These are phyloP conservation scores for Thalassarche chlororhynchos DNA, from an alignment of 2,113 vertebrate species.

Conservation along the genomic window DNA sequence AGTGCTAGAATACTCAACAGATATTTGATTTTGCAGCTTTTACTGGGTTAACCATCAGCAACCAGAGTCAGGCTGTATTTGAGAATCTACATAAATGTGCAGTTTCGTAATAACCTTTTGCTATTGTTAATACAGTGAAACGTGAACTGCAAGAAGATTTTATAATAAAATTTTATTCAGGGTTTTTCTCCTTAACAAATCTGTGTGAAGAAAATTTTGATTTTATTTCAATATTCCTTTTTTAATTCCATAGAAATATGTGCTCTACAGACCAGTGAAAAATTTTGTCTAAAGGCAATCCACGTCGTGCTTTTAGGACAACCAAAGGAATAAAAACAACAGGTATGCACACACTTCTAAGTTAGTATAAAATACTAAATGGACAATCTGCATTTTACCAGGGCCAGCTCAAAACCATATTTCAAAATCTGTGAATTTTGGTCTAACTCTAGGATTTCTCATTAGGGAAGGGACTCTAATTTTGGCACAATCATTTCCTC, in stretches of 20 bases:
- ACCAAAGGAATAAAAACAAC: background rate
- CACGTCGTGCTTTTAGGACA: background rate
- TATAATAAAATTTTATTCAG: background rate
- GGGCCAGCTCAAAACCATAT: background rate
- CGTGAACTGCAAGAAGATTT: background rate
- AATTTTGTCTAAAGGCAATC: background rate
- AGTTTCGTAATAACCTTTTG: background rate
- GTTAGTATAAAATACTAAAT: background rate
- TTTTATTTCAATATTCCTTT: background rate
- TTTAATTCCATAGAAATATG: background rate
- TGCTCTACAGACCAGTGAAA: background rate
- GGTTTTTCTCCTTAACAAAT: background rate
- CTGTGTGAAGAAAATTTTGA: background rate
- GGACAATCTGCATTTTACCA: background rate
- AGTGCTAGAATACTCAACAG: background rate
- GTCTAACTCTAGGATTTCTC: background rate
- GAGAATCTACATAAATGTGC: background rate
- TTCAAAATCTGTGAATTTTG: background rate
- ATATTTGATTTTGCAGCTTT: background rate
- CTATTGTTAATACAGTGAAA: background rate
- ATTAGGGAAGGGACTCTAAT: background rate
- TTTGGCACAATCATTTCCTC: background rate
- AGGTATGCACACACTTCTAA: background rate
- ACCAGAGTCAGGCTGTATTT: background rate
- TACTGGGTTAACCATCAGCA: background rate